Evolutionary conservation across 2,113 vertebrate species (phyloP).

Genomic region (Dipodomys merriami): DNA sequence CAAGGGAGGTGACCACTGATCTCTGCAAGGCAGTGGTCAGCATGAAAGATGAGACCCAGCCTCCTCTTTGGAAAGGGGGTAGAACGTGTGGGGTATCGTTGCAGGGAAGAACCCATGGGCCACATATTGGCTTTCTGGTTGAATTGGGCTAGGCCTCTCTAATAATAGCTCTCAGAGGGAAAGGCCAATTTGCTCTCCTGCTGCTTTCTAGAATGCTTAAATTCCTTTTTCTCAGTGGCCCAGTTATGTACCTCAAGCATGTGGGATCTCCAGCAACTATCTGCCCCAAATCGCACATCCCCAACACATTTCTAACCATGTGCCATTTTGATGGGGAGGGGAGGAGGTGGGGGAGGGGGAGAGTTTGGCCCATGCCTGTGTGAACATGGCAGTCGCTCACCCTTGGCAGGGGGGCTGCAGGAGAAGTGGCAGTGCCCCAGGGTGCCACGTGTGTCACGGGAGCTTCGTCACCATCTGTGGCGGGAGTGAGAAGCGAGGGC

Average conservation of each 20-base stretch:
- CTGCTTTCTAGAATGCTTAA: constrained; percentile 81
- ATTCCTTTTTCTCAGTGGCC: constrained; percentile 80
- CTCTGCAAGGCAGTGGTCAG: constrained; percentile 50
- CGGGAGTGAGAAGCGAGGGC: constrained; percentile 30
- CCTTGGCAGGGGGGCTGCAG: constrained; percentile 28
- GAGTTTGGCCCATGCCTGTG: neutral
- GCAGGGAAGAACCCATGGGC: neutral
- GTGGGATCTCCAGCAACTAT: constrained; percentile 77
- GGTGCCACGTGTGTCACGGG: constrained; percentile 13
- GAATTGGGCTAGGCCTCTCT: constrained; percentile 76
- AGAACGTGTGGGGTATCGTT: neutral
- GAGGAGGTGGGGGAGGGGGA: neutral
- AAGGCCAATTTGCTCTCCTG: constrained; percentile 81
- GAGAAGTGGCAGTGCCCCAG: constrained; percentile 31
- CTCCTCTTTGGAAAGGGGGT: neutral
- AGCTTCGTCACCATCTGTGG: constrained; percentile 68
- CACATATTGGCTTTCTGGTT: constrained; percentile 74
- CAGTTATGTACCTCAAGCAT: constrained; percentile 80
- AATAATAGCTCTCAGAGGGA: constrained; percentile 78
- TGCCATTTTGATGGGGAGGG: constrained; percentile 53
- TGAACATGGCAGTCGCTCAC: neutral
- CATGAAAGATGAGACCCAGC: constrained; percentile 21
- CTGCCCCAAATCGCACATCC: constrained; percentile 72
- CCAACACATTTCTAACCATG: constrained; percentile 49
- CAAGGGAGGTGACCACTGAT: constrained; percentile 38